Evolutionary conservation across 2,888 invertebrate genomes (phyloP).

Genomic region (Nomada ferruginata): DNA sequence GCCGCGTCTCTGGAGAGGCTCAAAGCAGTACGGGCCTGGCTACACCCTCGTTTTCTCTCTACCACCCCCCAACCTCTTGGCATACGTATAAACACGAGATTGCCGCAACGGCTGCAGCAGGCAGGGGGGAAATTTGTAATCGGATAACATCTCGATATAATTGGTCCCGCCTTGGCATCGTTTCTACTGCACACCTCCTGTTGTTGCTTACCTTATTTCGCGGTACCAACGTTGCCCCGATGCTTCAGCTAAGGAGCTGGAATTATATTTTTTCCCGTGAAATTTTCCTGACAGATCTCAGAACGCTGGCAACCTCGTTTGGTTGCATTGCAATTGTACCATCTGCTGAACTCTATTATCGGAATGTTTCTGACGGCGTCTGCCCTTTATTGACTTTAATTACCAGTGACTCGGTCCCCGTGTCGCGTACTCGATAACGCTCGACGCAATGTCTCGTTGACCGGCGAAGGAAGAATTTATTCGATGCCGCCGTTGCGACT

Average conservation of each 20-base stretch:
- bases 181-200: background rate
- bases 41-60: background rate
- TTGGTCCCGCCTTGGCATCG: constrained; percentile 54
- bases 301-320: too few relatives aligned
- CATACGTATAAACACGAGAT: constrained; percentile 70
- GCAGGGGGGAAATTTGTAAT: constrained; percentile 69
- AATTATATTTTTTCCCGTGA: background rate
- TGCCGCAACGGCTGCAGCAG: constrained; percentile 62
- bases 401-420: too few relatives aligned
- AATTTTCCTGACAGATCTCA: too few relatives aligned
- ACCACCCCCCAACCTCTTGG: background rate
- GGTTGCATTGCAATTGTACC: too few relatives aligned
- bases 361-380: too few relatives aligned
- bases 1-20: constrained; percentile 73
- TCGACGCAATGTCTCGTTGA: background rate
- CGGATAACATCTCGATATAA: constrained; percentile 71
- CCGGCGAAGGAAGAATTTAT: background rate
- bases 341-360: too few relatives aligned
- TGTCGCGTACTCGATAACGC: too few relatives aligned
- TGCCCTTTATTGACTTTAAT: too few relatives aligned
- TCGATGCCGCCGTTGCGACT: background rate
- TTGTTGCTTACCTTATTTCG: constrained; percentile 7
- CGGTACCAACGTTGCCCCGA: background rate
- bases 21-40: constrained; percentile 66
- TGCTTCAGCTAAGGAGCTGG: background rate